These are phyloP conservation scores for Scaptomyza flava DNA, from an alignment of 2,888 invertebrate species.

Conservation along the genomic window DNA sequence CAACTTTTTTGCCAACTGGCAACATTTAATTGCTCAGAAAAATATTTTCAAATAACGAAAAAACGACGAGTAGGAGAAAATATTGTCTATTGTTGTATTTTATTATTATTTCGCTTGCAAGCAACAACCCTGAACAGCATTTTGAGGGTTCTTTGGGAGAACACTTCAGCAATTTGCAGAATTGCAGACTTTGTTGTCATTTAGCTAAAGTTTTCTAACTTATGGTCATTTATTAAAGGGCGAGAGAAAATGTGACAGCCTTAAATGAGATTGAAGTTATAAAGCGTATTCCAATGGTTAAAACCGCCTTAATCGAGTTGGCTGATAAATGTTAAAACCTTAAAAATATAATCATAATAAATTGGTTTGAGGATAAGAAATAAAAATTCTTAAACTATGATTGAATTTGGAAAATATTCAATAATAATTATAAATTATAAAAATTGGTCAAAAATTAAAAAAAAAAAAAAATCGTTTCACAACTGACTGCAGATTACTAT, in stretches of 20 bases:
- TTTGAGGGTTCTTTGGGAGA: conserved; percentile 33
- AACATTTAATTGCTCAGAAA: conserved; percentile 82
- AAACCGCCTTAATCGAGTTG: background rate
- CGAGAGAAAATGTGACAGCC: background rate
- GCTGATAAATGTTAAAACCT: background rate
- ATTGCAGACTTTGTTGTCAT: conserved; percentile 59
- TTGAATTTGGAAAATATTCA: too few species aligned
- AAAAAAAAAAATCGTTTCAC: too few species aligned
- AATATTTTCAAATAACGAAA: conserved; percentile 56
- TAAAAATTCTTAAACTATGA: too few species aligned
- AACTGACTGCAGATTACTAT: too few species aligned
- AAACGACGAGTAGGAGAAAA: conserved; percentile 45
- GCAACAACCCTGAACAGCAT: conserved; percentile 26
- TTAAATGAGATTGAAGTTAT: background rate
- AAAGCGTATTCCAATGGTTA: background rate
- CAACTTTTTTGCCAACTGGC: conserved; percentile 72
- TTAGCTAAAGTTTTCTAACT: conserved; percentile 51
- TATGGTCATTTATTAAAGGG: conserved; percentile 17
- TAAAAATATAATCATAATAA: background rate
- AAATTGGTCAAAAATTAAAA: too few species aligned
- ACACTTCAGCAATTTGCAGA: conserved; percentile 60
- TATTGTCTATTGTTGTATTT: conserved; percentile 74
- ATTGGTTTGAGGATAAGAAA: background rate
- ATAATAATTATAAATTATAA: too few species aligned
- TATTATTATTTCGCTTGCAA: conserved; percentile 56